Conservation (phyloP, 2,888 invertebrate genomes). For the Graphium colonna region DNA sequence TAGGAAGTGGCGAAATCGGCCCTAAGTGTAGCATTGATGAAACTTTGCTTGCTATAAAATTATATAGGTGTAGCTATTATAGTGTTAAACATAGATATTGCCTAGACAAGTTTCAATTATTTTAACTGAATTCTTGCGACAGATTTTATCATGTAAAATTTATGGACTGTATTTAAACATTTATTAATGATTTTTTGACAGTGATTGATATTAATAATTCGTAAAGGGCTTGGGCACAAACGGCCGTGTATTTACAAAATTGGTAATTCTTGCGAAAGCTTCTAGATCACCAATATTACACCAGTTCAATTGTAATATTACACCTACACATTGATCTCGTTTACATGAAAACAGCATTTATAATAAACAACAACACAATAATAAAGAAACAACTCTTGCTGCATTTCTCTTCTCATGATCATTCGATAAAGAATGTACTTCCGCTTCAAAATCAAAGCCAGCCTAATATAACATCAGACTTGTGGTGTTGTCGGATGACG, state of each 20-base stretch:
- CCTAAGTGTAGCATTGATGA: constrained; percentile 33
- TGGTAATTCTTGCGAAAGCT: neutral
- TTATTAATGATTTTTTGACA: neutral
- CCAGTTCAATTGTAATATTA: no score
- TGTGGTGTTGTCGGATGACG: no score
- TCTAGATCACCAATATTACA: neutral
- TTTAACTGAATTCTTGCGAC: neutral
- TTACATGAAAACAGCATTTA: no score
- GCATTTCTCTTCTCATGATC: no score
- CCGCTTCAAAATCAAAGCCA: no score
- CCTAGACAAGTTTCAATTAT: constrained; percentile 3
- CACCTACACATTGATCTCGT: no score
- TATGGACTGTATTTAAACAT: neutral
- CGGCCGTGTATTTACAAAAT: no score
- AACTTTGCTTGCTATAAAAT: constrained; percentile 30
- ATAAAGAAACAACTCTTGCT: no score
- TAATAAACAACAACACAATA: no score
- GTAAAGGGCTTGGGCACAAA: neutral
- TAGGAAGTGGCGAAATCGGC: constrained; percentile 23
- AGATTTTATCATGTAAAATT: neutral
- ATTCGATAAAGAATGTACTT: no score
- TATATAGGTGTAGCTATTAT: constrained; percentile 26
- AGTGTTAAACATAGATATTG: constrained; percentile 5
- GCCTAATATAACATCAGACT: no score
- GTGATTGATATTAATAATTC: no score